Evolutionary conservation across 2,888 invertebrate species (phyloP).

Genomic region (Polymixis flavicincta): DNA sequence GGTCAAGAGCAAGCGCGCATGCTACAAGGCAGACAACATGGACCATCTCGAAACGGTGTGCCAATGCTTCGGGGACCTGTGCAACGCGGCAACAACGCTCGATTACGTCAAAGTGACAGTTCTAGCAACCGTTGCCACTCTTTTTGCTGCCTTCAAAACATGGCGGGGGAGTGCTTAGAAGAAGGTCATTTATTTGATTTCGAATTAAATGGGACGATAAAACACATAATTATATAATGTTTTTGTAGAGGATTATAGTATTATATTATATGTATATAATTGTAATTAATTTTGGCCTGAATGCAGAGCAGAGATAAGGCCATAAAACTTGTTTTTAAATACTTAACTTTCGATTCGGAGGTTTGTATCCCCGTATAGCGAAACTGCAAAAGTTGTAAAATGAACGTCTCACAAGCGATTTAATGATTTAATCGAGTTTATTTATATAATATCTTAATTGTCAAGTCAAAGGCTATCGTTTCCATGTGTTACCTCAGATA

Average conservation of each 20-base stretch:
- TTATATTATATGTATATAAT: conserved; percentile 4
- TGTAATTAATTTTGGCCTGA: background rate
- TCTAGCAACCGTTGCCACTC: conserved; percentile 61
- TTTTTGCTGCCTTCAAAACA: conserved; percentile 66
- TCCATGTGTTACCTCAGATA: conserved; percentile 43
- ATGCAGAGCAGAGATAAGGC: background rate
- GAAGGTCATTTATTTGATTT: background rate
- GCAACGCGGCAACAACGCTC: conserved; percentile 84
- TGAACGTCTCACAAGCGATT: background rate
- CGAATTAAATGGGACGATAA: background rate
- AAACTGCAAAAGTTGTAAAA: background rate
- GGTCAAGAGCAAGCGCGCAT: conserved; percentile 84
- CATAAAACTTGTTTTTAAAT: background rate
- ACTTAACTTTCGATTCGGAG: background rate
- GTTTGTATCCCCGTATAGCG: background rate
- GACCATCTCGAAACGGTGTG: conserved; percentile 91
- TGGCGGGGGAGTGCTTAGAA: conserved; percentile 68
- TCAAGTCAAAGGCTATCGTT: conserved; percentile 43
- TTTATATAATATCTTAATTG: background rate
- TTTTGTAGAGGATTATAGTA: background rate
- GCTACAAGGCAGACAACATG: conserved; percentile 91
- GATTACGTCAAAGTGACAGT: conserved; percentile 70
- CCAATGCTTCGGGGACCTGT: conserved; percentile 91
- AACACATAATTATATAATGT: conserved; percentile 4
- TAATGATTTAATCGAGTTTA: background rate